A percentile compares a stretch with the other conserved stretches of the same genome.
These are phyloP conservation scores for Papilio polytes DNA, from an alignment of 1,140 invertebrate genomes.

Conservation along the genomic window DNA sequence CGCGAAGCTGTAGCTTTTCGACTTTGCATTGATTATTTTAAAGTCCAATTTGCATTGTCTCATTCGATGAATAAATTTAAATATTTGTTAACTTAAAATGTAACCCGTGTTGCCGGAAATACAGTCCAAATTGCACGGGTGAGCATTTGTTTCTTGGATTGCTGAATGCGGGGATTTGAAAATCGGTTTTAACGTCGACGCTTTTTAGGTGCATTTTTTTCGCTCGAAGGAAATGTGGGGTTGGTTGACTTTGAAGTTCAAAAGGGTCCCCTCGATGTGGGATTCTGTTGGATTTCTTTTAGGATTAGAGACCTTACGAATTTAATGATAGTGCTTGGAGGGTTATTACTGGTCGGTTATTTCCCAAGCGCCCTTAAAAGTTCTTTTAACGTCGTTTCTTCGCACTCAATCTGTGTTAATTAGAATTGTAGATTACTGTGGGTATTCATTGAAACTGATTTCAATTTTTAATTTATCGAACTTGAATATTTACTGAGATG, in stretches of 20 bases:
- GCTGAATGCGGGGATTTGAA: conserved; percentile 46
- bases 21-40: conserved; percentile 48
- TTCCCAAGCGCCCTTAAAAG: conserved; percentile 65
- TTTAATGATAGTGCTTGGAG: conserved; percentile 80
- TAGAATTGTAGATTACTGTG: conserved; percentile 31
- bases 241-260: conserved; percentile 83
- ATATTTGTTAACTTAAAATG: conserved; percentile 84
- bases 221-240: conserved; percentile 54
- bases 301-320: conserved; percentile 81
- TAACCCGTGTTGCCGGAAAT: conserved; percentile 82
- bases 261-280: conserved; percentile 76
- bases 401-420: conserved; percentile 38
- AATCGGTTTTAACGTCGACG: conserved; percentile 54
- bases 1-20: conserved; percentile 28
- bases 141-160: conserved; percentile 78
- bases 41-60: conserved; percentile 60
- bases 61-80: conserved; percentile 78
- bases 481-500: conserved; percentile 32
- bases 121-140: conserved; percentile 81
- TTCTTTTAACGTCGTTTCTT: conserved; percentile 39
- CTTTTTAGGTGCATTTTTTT: conserved; percentile 49
- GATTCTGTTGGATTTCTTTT: conserved; percentile 82
- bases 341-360: conserved; percentile 64
- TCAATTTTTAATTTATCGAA: conserved; percentile 38
- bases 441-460: conserved; percentile 21